phyloP scores from a whole-genome alignment of 2,888 invertebrate species.

The Sinhomidia bicolor region DNA sequence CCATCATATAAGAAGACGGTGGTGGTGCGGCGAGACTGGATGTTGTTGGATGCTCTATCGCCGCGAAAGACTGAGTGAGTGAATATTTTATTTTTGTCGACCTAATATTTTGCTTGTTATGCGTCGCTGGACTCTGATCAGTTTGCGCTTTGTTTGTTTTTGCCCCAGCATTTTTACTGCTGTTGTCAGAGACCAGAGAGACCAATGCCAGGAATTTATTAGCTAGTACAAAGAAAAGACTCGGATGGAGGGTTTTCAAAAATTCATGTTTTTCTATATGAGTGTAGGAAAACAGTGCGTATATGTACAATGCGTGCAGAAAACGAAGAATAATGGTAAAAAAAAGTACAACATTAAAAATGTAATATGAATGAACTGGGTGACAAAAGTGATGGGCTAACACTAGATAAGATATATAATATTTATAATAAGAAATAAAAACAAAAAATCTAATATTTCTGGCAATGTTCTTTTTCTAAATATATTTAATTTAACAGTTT shows the following conservation, averaged over 20 bases:
- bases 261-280: neutral
- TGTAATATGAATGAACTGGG: slow-evolving; percentile 3
- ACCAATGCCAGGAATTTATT: neutral
- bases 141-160: neutral
- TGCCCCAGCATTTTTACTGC: neutral
- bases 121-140: neutral
- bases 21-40: neutral
- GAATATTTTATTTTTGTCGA: neutral
- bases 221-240: neutral
- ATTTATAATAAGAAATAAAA: neutral
- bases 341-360: slow-evolving; percentile 2
- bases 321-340: slow-evolving; percentile 3
- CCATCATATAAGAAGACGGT: too few species aligned
- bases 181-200: neutral
- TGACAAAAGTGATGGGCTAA: neutral
- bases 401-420: neutral
- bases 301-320: neutral
- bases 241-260: too few species aligned
- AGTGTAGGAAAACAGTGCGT: slow-evolving; percentile 2
- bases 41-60: slow-evolving; percentile 5
- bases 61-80: neutral
- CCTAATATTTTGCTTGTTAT: slow-evolving; percentile 19
- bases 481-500: neutral
- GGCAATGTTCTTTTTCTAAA: neutral
- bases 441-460: neutral